Evolutionary conservation across 2,113 vertebrate genomes (phyloP).

Genomic region (Tichodroma muraria): DNA sequence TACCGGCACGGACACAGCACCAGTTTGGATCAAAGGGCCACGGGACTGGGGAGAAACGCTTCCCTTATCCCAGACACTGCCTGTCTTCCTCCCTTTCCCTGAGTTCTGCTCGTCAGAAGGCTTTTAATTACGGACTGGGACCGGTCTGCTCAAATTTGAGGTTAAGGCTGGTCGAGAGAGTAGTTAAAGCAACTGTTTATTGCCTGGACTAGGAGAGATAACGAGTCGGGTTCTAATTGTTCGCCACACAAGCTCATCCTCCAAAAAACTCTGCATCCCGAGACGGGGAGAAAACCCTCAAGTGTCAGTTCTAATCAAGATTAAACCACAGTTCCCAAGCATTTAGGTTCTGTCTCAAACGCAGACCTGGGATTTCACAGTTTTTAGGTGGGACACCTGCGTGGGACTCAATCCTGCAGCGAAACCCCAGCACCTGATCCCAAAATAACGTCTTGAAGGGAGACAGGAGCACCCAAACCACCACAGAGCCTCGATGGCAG

Average conservation of each 20-base stretch:
- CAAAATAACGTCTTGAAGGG: rapidly evolving
- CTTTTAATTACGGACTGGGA: conserved; percentile 22
- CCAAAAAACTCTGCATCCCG: background rate
- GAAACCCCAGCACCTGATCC: background rate
- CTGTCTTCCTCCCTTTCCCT: background rate
- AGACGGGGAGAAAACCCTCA: background rate
- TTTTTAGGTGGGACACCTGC: background rate
- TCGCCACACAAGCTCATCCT: background rate
- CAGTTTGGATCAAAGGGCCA: background rate
- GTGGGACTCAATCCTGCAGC: background rate
- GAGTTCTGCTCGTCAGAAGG: background rate
- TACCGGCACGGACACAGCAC: rapidly evolving
- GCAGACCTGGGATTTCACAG: background rate
- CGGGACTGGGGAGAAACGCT: rapidly evolving
- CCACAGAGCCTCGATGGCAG: background rate
- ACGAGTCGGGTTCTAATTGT: background rate
- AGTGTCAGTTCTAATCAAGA: background rate
- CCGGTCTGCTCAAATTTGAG: background rate
- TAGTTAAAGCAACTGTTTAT: background rate
- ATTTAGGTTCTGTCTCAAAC: rapidly evolving
- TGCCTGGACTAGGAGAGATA: background rate
- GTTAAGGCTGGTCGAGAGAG: background rate
- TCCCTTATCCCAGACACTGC: background rate
- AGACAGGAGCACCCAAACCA: background rate
- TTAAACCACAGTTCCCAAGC: background rate